Conservation (phyloP, 1,140 invertebrate species). For the Diorhabda elongata region DNA sequence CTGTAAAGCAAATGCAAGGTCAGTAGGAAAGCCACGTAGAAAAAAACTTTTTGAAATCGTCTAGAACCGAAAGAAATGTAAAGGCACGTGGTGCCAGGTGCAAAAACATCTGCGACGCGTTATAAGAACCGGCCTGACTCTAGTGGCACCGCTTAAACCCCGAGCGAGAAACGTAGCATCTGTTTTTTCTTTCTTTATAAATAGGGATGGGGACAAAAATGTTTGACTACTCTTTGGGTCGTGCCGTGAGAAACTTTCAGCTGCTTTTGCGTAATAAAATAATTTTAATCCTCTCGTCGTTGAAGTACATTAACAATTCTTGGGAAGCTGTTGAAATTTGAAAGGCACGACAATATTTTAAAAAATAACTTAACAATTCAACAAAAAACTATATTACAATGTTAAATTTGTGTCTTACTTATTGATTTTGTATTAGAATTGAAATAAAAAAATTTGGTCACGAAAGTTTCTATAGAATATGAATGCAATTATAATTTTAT, state of each 20-base stretch:
- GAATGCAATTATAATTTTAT: too few species aligned
- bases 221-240: not conserved
- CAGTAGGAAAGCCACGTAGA: not conserved
- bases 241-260: not conserved
- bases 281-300: not conserved
- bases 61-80: not conserved
- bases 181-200: not conserved
- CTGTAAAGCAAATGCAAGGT: too few species aligned
- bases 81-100: conserved; percentile 1
- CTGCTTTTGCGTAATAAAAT: not conserved
- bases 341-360: too few species aligned
- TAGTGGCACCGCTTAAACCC: not conserved
- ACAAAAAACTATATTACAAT: too few species aligned
- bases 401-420: too few species aligned
- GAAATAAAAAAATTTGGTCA: too few species aligned
- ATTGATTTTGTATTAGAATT: too few species aligned
- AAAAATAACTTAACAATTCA: too few species aligned
- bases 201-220: not conserved
- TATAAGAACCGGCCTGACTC: not conserved
- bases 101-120: not conserved
- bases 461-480: too few species aligned
- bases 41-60: not conserved
- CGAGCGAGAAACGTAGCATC: not conserved
- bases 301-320: too few species aligned
- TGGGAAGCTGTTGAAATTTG: too few species aligned